Conservation (phyloP, 2,113 vertebrate species). For the Calyptommatus sinebrachiatus region DNA sequence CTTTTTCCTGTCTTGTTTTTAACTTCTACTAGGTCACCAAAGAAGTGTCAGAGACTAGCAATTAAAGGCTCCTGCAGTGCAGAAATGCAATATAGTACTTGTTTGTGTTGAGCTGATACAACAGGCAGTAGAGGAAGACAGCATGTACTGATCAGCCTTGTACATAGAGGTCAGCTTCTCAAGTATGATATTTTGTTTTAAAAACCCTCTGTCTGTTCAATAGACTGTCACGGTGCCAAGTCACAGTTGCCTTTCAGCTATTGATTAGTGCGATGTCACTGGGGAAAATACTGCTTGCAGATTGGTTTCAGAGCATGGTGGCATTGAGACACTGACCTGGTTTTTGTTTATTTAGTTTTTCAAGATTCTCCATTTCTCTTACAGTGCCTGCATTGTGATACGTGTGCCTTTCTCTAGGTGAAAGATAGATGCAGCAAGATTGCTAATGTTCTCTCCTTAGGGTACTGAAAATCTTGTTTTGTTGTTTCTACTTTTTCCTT, state of each 20-base stretch:
- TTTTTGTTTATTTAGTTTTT: slow-evolving; percentile 48
- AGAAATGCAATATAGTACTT: slow-evolving; percentile 23
- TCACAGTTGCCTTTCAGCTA: slow-evolving; percentile 45
- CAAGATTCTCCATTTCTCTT: slow-evolving; percentile 45
- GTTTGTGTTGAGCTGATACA: slow-evolving; percentile 47
- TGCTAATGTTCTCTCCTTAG: slow-evolving; percentile 48
- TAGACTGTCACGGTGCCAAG: slow-evolving; percentile 44
- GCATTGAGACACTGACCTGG: slow-evolving; percentile 37
- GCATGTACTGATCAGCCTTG: slow-evolving; percentile 52
- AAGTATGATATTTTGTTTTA: slow-evolving; percentile 57
- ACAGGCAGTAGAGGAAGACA: slow-evolving; percentile 52
- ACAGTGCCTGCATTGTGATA: slow-evolving; percentile 31
- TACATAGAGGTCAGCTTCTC: slow-evolving; percentile 48
- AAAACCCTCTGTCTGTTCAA: slow-evolving; percentile 39
- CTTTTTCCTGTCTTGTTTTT: slow-evolving; percentile 7
- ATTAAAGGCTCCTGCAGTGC: slow-evolving; percentile 39
- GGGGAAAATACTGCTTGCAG: slow-evolving; percentile 47
- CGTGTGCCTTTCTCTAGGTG: background rate
- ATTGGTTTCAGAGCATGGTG: slow-evolving; percentile 7
- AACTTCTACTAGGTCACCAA: slow-evolving; percentile 27
- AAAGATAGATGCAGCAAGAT: slow-evolving; percentile 64
- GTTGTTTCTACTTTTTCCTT: slow-evolving; percentile 36
- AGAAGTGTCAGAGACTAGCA: slow-evolving; percentile 26
- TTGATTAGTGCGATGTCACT: slow-evolving; percentile 47
- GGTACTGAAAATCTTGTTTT: slow-evolving; percentile 52